These are phyloP conservation scores for Eptesicus fuscus DNA, from an alignment of 2,113 vertebrate species.

Conservation along the genomic window DNA sequence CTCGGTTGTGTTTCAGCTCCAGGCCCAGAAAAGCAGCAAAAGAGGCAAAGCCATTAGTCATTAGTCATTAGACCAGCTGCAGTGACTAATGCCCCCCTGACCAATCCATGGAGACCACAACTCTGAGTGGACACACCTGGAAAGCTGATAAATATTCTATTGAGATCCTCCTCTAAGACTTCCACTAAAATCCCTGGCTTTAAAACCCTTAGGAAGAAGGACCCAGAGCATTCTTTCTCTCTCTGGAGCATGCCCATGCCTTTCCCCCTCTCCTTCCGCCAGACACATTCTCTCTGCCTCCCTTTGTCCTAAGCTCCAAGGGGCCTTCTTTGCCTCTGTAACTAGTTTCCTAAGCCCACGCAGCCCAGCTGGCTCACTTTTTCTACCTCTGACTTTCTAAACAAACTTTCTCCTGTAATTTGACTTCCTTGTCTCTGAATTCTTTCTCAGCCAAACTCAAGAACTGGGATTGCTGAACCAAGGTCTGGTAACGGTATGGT, in stretches of 20 bases:
- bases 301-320: neutral
- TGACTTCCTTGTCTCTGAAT: neutral
- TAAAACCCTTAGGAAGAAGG: neutral
- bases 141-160: neutral
- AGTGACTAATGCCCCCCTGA: neutral
- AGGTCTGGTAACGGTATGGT: neutral
- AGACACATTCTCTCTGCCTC: neutral
- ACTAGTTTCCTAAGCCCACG: neutral
- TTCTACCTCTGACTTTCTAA: neutral
- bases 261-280: neutral
- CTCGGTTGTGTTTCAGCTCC: neutral
- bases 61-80: no score
- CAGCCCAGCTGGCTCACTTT: neutral
- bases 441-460: neutral
- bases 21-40: neutral
- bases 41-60: neutral
- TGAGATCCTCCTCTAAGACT: neutral
- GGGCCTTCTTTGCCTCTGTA: neutral
- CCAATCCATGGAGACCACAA: neutral
- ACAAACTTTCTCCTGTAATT: neutral
- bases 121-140: neutral
- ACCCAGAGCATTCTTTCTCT: neutral
- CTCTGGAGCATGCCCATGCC: neutral
- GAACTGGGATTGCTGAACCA: neutral
- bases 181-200: neutral